phyloP scores from a whole-genome alignment of 2,888 invertebrate species.

The Oscheius myriophilus region DNA sequence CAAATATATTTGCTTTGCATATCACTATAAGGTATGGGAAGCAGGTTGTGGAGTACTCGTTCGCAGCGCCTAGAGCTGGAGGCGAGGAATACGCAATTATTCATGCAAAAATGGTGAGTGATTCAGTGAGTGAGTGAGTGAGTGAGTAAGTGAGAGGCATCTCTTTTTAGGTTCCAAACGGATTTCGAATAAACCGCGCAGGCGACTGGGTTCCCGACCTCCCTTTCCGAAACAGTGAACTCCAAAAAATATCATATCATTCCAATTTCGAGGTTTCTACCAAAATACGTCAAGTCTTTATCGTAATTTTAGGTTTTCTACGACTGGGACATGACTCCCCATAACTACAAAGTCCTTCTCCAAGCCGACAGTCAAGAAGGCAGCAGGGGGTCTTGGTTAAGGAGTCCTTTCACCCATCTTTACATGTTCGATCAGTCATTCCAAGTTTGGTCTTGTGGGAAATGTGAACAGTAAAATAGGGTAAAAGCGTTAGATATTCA shows the following conservation, averaged over 20 bases:
- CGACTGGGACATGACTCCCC: slow-evolving; percentile 32
- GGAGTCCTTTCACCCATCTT: slow-evolving; percentile 32
- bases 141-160: background rate
- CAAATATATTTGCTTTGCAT: slow-evolving; percentile 39
- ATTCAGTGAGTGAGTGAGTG: background rate
- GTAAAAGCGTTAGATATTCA: too few relatives aligned
- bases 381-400: slow-evolving; percentile 34
- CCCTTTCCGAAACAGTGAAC: slow-evolving; percentile 41
- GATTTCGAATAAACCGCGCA: slow-evolving; percentile 41
- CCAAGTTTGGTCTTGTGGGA: slow-evolving; percentile 18
- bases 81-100: slow-evolving; percentile 42
- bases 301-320: slow-evolving; percentile 33
- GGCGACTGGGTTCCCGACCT: slow-evolving; percentile 47
- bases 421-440: slow-evolving; percentile 39
- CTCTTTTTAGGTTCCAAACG: slow-evolving; percentile 32
- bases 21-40: slow-evolving; percentile 36
- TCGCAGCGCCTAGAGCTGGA: slow-evolving; percentile 40
- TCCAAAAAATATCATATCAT: slow-evolving; percentile 38
- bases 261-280: slow-evolving; percentile 44
- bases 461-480: slow-evolving; percentile 20
- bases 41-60: slow-evolving; percentile 30
- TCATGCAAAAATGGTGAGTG: slow-evolving; percentile 15
- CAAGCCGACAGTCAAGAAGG: slow-evolving; percentile 44
- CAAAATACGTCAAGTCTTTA: too few relatives aligned
- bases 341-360: slow-evolving; percentile 37